Percentiles rank a stretch among this genome's conserved stretches.
Conservation (phyloP, 2,888 invertebrate species). For the Agriopis marginaria region DNA sequence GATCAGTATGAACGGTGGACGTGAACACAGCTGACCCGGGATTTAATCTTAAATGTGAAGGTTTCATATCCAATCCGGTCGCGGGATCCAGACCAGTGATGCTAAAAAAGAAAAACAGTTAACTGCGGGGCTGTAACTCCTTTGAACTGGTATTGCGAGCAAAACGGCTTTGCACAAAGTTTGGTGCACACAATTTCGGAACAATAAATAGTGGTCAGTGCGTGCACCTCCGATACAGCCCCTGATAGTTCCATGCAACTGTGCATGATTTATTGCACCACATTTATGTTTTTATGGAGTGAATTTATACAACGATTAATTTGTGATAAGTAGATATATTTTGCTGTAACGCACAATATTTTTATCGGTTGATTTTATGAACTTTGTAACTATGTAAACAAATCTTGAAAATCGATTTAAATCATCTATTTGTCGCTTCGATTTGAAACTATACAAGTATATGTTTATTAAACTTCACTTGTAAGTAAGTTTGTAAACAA, state of each 20-base stretch:
- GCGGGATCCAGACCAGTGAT: conserved; percentile 78
- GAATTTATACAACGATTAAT: conserved; percentile 16
- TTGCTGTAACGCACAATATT: background rate
- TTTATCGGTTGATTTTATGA: no score
- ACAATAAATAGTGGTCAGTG: conserved; percentile 42
- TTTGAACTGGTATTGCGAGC: conserved; percentile 4
- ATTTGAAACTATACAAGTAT: no score
- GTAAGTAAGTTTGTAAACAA: no score
- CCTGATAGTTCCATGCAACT: conserved; percentile 37
- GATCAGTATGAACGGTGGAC: conserved; percentile 72
- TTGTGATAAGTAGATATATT: conserved; percentile 1
- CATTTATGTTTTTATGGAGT: conserved; percentile 24
- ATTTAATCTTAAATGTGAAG: conserved; percentile 55
- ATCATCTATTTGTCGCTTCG: no score
- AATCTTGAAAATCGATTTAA: no score
- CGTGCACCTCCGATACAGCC: conserved; percentile 23
- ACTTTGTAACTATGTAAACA: no score
- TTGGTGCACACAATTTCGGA: conserved; percentile 30
- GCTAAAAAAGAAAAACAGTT: conserved; percentile 53
- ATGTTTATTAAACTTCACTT: no score
- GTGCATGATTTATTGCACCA: conserved; percentile 44
- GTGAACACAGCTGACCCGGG: conserved; percentile 67
- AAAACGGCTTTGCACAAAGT: conserved; percentile 12
- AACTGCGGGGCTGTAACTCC: conserved; percentile 11
- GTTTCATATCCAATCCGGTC: conserved; percentile 65